Evolutionary conservation across 2,797 vertebrate species (phyloP).

Genomic region (Gymnothorax javanicus): DNA sequence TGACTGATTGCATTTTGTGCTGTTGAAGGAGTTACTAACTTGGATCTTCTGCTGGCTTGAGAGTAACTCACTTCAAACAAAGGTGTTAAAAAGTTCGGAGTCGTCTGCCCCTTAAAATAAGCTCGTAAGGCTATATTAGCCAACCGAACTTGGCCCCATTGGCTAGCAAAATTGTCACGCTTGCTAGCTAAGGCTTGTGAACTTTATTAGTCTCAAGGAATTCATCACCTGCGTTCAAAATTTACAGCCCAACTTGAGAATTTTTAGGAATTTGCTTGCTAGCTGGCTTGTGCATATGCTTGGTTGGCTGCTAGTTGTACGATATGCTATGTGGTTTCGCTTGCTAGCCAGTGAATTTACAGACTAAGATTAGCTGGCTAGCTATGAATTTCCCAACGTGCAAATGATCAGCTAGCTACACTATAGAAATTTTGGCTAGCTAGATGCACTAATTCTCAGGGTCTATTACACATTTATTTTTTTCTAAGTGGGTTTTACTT

Average conservation of each 20-base stretch:
- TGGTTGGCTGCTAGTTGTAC: neutral
- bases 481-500: neutral
- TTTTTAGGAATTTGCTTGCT: neutral
- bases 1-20: neutral
- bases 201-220: neutral
- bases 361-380: neutral
- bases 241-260: neutral
- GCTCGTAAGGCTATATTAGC: neutral
- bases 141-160: neutral
- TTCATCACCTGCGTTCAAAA: neutral
- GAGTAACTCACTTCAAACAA: constrained; percentile 8
- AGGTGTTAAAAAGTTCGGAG: neutral
- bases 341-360: neutral
- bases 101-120: neutral
- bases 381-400: neutral
- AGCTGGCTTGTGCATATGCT: neutral
- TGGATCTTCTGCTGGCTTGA: neutral
- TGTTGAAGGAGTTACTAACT: neutral
- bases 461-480: neutral
- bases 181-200: neutral
- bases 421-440: neutral
- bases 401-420: too few species aligned
- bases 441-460: neutral
- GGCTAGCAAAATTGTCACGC: neutral
- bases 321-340: neutral